Percentiles rank a stretch among this genome's conserved stretches.
phyloP scores from a whole-genome alignment of 1,140 invertebrate genomes.

The Nixonia krombeini region DNA sequence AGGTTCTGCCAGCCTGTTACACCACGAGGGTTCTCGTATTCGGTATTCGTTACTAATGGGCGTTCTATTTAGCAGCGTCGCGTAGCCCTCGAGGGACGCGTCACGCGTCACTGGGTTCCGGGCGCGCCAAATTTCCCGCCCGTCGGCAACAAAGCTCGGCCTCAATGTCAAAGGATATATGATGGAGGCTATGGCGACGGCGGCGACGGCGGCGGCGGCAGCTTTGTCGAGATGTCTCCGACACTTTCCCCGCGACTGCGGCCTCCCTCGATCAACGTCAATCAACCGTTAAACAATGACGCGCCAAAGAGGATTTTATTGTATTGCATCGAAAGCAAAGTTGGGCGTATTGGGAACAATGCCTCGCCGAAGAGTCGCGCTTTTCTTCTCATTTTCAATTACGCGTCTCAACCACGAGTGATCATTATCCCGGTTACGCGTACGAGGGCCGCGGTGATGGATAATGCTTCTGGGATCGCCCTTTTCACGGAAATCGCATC shows the following conservation, averaged over 20 bases:
- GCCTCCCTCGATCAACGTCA: conserved; percentile 66
- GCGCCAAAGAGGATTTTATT: conserved; percentile 67
- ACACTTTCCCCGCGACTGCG: conserved; percentile 52
- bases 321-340: conserved; percentile 62
- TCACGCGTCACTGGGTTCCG: conserved; percentile 54
- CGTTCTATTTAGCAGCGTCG: conserved; percentile 64
- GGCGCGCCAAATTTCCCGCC: conserved; percentile 36
- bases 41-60: conserved; percentile 66
- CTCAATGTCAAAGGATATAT: conserved; percentile 32
- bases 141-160: conserved; percentile 43
- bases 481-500: too few species aligned
- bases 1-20: not conserved
- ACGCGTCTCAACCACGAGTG: conserved; percentile 16
- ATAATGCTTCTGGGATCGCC: too few species aligned
- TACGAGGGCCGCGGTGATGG: too few species aligned
- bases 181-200: conserved; percentile 27
- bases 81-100: conserved; percentile 56
- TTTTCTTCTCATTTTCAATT: conserved; percentile 36
- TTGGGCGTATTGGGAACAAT: conserved; percentile 40
- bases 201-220: conserved; percentile 1
- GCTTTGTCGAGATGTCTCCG: conserved; percentile 44
- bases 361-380: conserved; percentile 9
- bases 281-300: conserved; percentile 67
- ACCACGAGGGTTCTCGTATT: conserved; percentile 55
- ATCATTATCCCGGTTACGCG: too few species aligned